Evolutionary conservation across 92 coral and sea anemone species (phyloP).

Genomic region (Diadumene lineata): DNA sequence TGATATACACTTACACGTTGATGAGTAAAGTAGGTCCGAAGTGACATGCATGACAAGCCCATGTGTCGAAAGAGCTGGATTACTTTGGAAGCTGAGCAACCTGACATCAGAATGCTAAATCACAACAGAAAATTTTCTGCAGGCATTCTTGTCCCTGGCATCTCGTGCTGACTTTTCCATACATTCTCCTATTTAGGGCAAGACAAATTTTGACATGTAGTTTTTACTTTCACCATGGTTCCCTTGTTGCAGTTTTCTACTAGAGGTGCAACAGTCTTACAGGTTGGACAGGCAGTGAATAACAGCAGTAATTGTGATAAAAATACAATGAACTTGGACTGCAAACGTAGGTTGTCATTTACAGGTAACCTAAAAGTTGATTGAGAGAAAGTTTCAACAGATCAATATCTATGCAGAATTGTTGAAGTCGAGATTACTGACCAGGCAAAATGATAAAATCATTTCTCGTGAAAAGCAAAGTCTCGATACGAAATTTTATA

Average conservation of each 20-base stretch:
- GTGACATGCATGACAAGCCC: slow-evolving; percentile 39
- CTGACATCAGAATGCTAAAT: slow-evolving; percentile 43
- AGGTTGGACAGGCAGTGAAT: no score
- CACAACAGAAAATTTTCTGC: no score
- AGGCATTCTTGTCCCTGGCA: slow-evolving; percentile 47
- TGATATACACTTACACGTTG: slow-evolving; percentile 13
- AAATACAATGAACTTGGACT: slow-evolving; percentile 43
- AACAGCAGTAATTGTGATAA: slow-evolving; percentile 37
- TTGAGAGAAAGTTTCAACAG: no score
- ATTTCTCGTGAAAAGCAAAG: no score
- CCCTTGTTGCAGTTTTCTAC: no score
- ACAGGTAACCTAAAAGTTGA: no score
- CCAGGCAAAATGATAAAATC: no score
- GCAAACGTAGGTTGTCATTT: slow-evolving; percentile 20
- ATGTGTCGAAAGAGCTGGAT: slow-evolving; percentile 35
- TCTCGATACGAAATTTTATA: no score
- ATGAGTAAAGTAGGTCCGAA: slow-evolving; percentile 20
- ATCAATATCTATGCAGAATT: no score
- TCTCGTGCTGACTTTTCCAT: slow-evolving; percentile 52
- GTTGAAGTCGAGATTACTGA: no score
- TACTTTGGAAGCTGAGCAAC: slow-evolving; percentile 41
- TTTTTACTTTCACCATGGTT: no score
- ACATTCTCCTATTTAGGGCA: slow-evolving; percentile 22
- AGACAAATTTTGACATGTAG: slow-evolving; percentile 26
- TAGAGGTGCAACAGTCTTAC: slow-evolving; percentile 42